These are phyloP conservation scores for Melanotaenia nigrans DNA, from an alignment of 2,797 vertebrate genomes.

Conservation along the genomic window DNA sequence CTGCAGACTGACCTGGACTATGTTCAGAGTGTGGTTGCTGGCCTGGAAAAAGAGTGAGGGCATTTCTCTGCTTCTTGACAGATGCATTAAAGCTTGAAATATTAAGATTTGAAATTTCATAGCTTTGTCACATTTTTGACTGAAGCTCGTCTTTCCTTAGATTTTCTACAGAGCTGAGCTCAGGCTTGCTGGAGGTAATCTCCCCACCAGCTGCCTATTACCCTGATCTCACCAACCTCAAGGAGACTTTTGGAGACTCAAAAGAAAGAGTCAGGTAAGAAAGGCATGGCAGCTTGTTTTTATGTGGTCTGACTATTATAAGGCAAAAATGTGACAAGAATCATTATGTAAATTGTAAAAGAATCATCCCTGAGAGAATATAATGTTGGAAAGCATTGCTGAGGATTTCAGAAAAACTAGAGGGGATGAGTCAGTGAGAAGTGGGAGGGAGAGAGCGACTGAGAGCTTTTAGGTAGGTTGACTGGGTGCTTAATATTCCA, in stretches of 20 bases:
- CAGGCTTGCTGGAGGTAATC: slow-evolving; percentile 96
- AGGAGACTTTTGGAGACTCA: slow-evolving; percentile 98
- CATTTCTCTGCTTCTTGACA: background rate
- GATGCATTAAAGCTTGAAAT: background rate
- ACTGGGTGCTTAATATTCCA: slow-evolving; percentile 75
- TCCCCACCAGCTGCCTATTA: slow-evolving; percentile 94
- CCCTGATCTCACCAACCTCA: slow-evolving; percentile 93
- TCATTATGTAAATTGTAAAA: slow-evolving; percentile 30
- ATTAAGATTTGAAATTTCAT: background rate
- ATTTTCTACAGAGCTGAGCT: slow-evolving; percentile 93
- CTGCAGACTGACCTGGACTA: slow-evolving; percentile 92
- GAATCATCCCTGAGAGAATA: slow-evolving; percentile 22
- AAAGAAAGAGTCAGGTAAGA: slow-evolving; percentile 95
- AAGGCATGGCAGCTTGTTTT: background rate
- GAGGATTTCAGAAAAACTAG: slow-evolving; percentile 48
- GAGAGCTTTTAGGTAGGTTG: slow-evolving; percentile 67
- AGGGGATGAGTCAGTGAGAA: slow-evolving; percentile 65
- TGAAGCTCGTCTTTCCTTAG: slow-evolving; percentile 65
- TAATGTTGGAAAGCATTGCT: slow-evolving; percentile 45
- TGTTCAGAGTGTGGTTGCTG: slow-evolving; percentile 90
- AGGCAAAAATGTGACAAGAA: slow-evolving; percentile 21
- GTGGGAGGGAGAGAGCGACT: slow-evolving; percentile 40
- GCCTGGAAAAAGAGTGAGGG: slow-evolving; percentile 95
- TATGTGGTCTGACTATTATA: slow-evolving; percentile 10
- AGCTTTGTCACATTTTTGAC: background rate